Evolutionary conservation across 2,113 vertebrate species (phyloP).

Genomic region (Rallus limicola): DNA sequence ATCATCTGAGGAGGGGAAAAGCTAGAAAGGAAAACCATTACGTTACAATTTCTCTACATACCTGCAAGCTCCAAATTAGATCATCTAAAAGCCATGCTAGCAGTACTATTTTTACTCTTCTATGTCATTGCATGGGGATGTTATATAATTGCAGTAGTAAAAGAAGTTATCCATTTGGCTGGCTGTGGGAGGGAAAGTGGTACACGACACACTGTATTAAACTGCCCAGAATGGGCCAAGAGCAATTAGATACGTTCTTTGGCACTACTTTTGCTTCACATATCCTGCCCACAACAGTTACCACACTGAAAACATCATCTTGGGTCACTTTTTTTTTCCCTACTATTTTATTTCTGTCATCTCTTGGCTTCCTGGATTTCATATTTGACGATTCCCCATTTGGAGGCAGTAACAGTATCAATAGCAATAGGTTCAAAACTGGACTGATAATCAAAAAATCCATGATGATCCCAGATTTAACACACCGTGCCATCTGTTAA

Average conservation of each 20-base stretch:
- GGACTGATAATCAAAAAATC: background rate
- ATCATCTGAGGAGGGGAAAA: background rate
- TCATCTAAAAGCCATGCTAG: background rate
- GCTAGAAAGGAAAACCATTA: background rate
- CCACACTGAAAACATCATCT: background rate
- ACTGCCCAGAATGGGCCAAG: background rate
- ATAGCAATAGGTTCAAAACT: background rate
- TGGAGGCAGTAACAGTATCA: background rate
- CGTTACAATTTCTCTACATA: background rate
- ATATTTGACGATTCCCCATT: background rate
- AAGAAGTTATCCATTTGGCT: background rate
- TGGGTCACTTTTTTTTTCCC: background rate
- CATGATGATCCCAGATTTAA: background rate
- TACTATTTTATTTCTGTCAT: background rate
- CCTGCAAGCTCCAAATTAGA: background rate
- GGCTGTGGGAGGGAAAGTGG: background rate
- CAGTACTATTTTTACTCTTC: background rate
- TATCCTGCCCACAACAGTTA: background rate
- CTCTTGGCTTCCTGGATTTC: background rate
- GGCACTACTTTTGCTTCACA: background rate
- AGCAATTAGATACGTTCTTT: background rate
- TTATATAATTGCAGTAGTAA: conserved; percentile 20
- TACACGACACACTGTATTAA: background rate
- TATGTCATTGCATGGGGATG: background rate
- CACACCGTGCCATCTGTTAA: background rate